phyloP scores from a whole-genome alignment of 2,888 invertebrate genomes.

The Platypus cylindrus region DNA sequence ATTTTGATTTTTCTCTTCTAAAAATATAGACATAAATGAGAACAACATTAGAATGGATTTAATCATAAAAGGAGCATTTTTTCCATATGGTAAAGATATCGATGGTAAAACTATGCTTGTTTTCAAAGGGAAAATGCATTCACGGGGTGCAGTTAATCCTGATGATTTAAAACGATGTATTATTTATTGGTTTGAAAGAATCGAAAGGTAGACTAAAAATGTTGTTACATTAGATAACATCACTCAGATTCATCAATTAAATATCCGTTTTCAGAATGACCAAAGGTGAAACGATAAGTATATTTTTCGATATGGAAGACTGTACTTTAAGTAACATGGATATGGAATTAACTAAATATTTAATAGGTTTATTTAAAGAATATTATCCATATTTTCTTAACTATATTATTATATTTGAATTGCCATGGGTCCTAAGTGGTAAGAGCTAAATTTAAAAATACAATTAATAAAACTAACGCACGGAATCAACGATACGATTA shows the following conservation, averaged over 20 bases:
- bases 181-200: slow-evolving; percentile 74
- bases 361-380: slow-evolving; percentile 73
- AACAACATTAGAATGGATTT: slow-evolving; percentile 56
- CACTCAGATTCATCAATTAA: slow-evolving; percentile 3
- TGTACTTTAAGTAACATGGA: slow-evolving; percentile 81
- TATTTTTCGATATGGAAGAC: slow-evolving; percentile 85
- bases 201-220: slow-evolving; percentile 44
- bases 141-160: slow-evolving; percentile 63
- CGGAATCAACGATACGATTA: too few species aligned
- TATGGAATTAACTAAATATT: slow-evolving; percentile 78
- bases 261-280: slow-evolving; percentile 30
- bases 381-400: slow-evolving; percentile 83
- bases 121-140: slow-evolving; percentile 68
- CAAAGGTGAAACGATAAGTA: slow-evolving; percentile 61
- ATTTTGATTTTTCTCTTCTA: slow-evolving; percentile 1
- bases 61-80: slow-evolving; percentile 64
- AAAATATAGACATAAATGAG: slow-evolving; percentile 60
- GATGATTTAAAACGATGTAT: slow-evolving; percentile 67
- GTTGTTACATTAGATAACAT: too few species aligned
- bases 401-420: slow-evolving; percentile 81
- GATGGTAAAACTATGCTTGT: slow-evolving; percentile 69
- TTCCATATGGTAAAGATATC: slow-evolving; percentile 63
- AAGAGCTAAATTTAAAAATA: slow-evolving; percentile 23
- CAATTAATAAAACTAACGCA: too few species aligned
- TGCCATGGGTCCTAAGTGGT: slow-evolving; percentile 89